phyloP scores from a whole-genome alignment of 2,797 vertebrate species.

The Paedocypris micromegethes region DNA sequence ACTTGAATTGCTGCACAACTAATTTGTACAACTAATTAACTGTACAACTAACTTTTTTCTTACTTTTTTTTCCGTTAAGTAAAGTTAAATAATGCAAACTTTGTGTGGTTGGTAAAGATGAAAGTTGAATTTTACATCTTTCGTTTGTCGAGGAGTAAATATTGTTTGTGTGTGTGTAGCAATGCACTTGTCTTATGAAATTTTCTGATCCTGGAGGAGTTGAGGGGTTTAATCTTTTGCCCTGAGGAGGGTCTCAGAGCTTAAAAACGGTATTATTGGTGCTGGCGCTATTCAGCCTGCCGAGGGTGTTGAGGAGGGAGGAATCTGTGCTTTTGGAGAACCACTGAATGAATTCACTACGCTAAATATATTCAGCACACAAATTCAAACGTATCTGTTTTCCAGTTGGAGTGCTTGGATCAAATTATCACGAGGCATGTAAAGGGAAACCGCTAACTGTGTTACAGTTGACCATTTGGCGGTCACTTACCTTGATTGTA shows the following conservation, averaged over 20 bases:
- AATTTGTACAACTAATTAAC: too few species aligned
- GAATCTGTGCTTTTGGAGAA: conserved; percentile 40
- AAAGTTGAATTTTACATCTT: conserved; percentile 1
- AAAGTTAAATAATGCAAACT: conserved; percentile 5
- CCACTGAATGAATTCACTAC: conserved; percentile 35
- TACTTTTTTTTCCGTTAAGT: too few species aligned
- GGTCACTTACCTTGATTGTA: too few species aligned
- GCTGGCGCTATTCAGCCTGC: conserved; percentile 38
- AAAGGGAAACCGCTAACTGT: too few species aligned
- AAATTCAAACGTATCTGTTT: conserved; percentile 21
- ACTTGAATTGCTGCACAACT: too few species aligned
- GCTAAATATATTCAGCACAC: conserved; percentile 60
- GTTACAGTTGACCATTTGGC: too few species aligned
- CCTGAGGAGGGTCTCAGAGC: conserved; percentile 72
- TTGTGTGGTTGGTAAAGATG: neutral
- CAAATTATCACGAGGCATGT: too few species aligned
- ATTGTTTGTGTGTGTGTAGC: conserved; percentile 8
- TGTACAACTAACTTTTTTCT: too few species aligned
- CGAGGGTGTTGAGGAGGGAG: conserved; percentile 36
- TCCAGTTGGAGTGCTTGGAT: conserved; percentile 34
- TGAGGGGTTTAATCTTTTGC: conserved; percentile 67
- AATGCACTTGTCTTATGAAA: neutral
- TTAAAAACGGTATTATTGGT: conserved; percentile 52
- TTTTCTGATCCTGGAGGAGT: conserved; percentile 27
- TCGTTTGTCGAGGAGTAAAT: neutral